Base-by-base conservation (phyloP, 2,113 vertebrate species). In the Dendropsophus ebraccatus region DNA sequence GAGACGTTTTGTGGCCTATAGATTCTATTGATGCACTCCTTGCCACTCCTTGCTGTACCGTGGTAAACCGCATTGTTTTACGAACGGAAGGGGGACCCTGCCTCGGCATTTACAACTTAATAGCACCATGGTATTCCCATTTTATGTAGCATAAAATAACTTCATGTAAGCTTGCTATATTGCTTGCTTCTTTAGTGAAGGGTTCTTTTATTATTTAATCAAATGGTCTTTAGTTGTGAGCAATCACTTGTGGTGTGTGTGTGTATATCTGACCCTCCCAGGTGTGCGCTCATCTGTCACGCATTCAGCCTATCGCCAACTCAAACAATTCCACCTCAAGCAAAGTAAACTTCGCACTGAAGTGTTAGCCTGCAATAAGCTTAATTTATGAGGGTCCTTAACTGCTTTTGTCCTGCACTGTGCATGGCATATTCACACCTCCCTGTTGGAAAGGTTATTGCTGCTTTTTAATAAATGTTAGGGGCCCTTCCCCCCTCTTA, bases 391-490 rank as follows among this genome's bases (percentile, higher is more conserved):
- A 74, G 85, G 85, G 84, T 54, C 60, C 37, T 86, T 86, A 80
- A 86, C 76, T 73, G 62, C 84, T 70, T 87, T 87, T 87, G 85
- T 87, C 54, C 65, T 80, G 52, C 35, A 86, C 9, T 73, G 65
- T 86, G 76, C 19, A 60, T 69, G 37, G 56, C 21, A 73, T 87
- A 81, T 49, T 87, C 77, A 74, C 85, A 87, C 85, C 52, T 81
- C 78, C 77, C 41, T 86, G 84, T 81, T 86, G 67, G 54, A 10
- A 74, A 81, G 77, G 85, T 81, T 81, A 87, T 81, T 87, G 85
- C 77, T 81, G 67, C 52, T 74, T 81, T 87, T 87, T 87, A 87
- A 87, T 87, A 87, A 60, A 87, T 81, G 35, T 41, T 72, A 45
- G 67, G 25, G 16, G 14, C 37, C 85, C 76, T 30, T 79, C 82